Conservation (phyloP, 2,888 invertebrate genomes). For the Cerceris rybyensis region DNA sequence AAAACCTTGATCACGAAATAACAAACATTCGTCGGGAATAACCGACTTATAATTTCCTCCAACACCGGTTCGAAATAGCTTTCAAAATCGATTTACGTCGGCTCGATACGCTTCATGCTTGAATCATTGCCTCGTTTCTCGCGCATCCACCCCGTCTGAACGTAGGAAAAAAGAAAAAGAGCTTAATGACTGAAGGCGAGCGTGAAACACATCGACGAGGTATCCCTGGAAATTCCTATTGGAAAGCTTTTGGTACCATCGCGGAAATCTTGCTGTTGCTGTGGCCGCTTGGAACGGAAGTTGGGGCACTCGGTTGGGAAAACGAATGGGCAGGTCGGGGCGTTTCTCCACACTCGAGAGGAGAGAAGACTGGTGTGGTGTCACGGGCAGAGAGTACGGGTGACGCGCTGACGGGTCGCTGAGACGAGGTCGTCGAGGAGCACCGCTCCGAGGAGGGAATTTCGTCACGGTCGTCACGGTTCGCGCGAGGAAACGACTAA, state of each 20-base stretch:
- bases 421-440: slow-evolving; percentile 34
- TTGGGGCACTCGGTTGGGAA: slow-evolving; percentile 48
- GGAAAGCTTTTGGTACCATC: slow-evolving; percentile 5
- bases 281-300: slow-evolving; percentile 37
- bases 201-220: slow-evolving; percentile 37
- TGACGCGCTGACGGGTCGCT: slow-evolving; percentile 1
- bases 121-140: neutral
- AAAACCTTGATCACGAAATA: no score
- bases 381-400: slow-evolving; percentile 1
- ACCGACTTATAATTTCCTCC: no score
- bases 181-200: neutral
- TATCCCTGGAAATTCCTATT: slow-evolving; percentile 28
- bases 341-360: slow-evolving; percentile 37
- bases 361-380: slow-evolving; percentile 19
- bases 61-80: no score
- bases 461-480: slow-evolving; percentile 65
- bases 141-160: neutral
- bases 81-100: no score
- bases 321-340: slow-evolving; percentile 55
- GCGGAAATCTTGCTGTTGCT: slow-evolving; percentile 36
- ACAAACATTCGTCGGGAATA: no score
- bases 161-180: neutral
- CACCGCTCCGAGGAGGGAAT: slow-evolving; percentile 47
- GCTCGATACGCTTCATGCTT: neutral
- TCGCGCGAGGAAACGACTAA: slow-evolving; percentile 56